Evolutionary conservation across 1,140 invertebrate genomes (phyloP), one percentile per base, ranked within the genome.

Genomic region (Drosophila ambigua): DNA sequence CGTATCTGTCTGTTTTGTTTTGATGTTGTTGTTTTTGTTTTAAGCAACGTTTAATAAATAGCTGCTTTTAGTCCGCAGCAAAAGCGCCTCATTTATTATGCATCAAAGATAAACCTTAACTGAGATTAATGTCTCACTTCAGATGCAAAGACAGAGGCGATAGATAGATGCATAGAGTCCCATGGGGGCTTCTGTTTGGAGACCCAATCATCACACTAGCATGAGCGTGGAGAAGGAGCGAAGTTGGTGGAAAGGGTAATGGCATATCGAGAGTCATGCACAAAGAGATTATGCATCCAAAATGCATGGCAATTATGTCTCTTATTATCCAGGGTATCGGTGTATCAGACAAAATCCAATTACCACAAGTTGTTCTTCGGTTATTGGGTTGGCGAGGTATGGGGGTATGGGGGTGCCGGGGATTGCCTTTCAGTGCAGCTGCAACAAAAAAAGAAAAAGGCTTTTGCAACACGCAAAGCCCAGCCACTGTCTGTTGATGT

Each of bases 41-140:
- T 11, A 11, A 58, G 72, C 64, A 48, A 31, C 66, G 43, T 64
- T 85, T 85, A 85, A 85, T 87, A 85, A 85, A 85, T 85, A 81
- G 81, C 82, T 78, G 82, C 82, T 85, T 85, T 85, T 87, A 87
- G 81, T 31, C 58, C 45, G 50, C 61, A 57, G 54, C 59, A 77
- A 85, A 87, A 78, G 82, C 55, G 63, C 44, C 75, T 87, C 83
- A 82, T 85, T 87, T 85, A 75, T 85, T 85, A 85, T 85, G 82
- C 82, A 85, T 87, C 82, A 85, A 87, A 87, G 82, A 87, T 87
- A 87, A 87, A 82, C 83, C 83, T 28, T 87, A 87, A 87, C 82
- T 87, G 83, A 87, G 82, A 87, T 87, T 87, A 87, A 88, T 87
- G 82, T 87, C 82, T 88, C 83, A 87, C 83, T 87, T 87, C 66